Evolutionary conservation across 1,140 invertebrate genomes (phyloP), one percentile per base, ranked within the genome.

Genomic region (Helicoverpa armigera): DNA sequence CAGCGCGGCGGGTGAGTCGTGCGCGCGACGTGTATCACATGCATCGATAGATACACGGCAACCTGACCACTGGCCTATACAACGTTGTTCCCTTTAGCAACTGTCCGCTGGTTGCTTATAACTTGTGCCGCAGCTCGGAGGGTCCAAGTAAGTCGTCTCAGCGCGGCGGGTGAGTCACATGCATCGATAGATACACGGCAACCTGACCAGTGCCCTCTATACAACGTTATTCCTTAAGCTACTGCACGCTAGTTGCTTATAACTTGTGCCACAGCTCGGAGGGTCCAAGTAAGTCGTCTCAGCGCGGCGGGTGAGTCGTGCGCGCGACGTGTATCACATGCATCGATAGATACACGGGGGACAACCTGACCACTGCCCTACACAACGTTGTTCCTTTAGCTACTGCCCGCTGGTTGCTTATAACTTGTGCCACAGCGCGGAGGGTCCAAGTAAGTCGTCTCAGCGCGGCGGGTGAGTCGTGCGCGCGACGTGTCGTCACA

Each of bases 91-190:
- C n/a, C 12, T 23, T 23, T 23, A 23, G 23, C 23, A 1, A 2
- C 23, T 23, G 23, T 3, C 18, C 74, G 74, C 60, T 16, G 0
- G 3, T 43, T 14, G 11, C 60, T 65, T 29, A 35, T 3, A 11
- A 53, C 56, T 85, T 88, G 80, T 4, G 48, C 61, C 80, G 76
- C 14, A 31, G 53, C 50, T 29, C 53, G 54, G 43, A 61, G 85
- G 80, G 50, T 48, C 80, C 83, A 91, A 91, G 90, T 84, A 87
- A 83, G 69, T 83, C 87, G 80, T 90, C 90, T 91, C 90, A 90
- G 90, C 89, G 83, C 84, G 88, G 82, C 75, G 86, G 77, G 70
- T 78, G 50, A 79, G 83, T 77, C 80, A 84, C 79, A 88, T 83
- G 87, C 82, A 82, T 81, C 76, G 82, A 53, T 83, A 70, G 31